Base-by-base conservation (phyloP, 2,113 vertebrate species). In the Halichoeres trimaculatus region DNA sequence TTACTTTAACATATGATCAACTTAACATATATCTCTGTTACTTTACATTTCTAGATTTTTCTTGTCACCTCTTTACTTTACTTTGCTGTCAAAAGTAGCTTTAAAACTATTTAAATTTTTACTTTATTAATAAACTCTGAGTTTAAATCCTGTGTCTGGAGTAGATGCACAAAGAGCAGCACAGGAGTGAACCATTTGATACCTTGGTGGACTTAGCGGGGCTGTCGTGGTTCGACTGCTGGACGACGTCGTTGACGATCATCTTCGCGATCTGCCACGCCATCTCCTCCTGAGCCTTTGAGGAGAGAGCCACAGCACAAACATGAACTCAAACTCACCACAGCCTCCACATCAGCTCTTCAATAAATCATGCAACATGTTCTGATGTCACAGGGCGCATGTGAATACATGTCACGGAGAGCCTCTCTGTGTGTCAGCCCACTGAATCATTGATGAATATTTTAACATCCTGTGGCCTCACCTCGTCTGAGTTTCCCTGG, bases 261-360 rank as follows among this genome's bases (percentile, higher is more conserved):
- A 99, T 99, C 89, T 99, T 99, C 1, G 98, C 97, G 54, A 99
- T 99, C 91, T 97, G 96, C 98, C 98, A 99, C 3, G 98, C 98
- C 95, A 99, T 97, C 91, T 99, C 98, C 83, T 99, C 98, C 90
- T 99, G 98, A 71, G 98, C 97, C 97, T 99, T 48, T 8, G 67
- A 3, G 10, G 6, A 1, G 48, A 47, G 16, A 65, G 41, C 56
- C 24, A 70, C 10, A 66, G 41, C 55, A 74, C 7, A 60, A 14
- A 64, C 17, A 77, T 58, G n/a, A 13, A 47, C 34, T 36, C 36
- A 22, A 20, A 59, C 22, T 55, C n/a, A 40, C 11, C 43, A 26
- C 58, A 24, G 48, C 16, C 26, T 19, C 20, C 23, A 60, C 9
- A 12, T 20, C 0, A 13, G 10, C 57, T 65, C 36, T 59, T 62